Evolutionary conservation across 2,888 invertebrate species (phyloP).

Genomic region (Chironomus tentans): DNA sequence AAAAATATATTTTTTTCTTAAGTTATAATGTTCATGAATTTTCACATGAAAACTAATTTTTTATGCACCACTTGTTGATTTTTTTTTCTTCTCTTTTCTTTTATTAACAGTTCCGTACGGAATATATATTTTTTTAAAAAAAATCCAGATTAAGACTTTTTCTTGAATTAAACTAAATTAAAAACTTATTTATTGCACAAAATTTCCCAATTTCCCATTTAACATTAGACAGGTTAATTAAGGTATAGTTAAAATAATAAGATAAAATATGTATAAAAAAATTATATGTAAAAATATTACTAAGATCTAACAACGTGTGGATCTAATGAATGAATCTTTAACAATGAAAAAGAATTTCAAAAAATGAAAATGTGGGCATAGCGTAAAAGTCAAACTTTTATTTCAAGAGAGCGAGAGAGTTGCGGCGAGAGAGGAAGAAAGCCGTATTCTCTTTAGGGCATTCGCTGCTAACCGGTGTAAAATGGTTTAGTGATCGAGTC

Average conservation of each 20-base stretch:
- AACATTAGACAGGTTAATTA: background rate
- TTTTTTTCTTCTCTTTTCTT: background rate
- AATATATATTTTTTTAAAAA: background rate
- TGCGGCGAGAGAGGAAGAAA: background rate
- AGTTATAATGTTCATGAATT: background rate
- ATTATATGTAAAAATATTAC: slow-evolving; percentile 9
- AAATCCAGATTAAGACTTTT: background rate
- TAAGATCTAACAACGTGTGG: slow-evolving; percentile 25
- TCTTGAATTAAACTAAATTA: background rate
- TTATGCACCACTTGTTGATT: slow-evolving; percentile 19
- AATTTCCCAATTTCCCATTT: slow-evolving; percentile 16
- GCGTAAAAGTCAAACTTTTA: background rate
- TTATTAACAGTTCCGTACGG: background rate
- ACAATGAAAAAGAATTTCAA: slow-evolving; percentile 26
- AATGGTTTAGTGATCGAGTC: background rate
- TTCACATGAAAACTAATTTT: background rate
- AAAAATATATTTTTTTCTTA: too few relatives aligned
- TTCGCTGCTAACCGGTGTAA: background rate
- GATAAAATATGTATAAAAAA: background rate
- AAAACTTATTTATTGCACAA: slow-evolving; percentile 20
- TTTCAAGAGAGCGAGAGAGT: background rate
- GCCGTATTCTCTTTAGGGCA: background rate
- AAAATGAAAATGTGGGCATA: slow-evolving; percentile 23
- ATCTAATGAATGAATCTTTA: slow-evolving; percentile 27
- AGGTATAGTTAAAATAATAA: background rate